Evolutionary conservation across 2,888 invertebrate genomes (phyloP).

Genomic region (Drosophila vallismaia): DNA sequence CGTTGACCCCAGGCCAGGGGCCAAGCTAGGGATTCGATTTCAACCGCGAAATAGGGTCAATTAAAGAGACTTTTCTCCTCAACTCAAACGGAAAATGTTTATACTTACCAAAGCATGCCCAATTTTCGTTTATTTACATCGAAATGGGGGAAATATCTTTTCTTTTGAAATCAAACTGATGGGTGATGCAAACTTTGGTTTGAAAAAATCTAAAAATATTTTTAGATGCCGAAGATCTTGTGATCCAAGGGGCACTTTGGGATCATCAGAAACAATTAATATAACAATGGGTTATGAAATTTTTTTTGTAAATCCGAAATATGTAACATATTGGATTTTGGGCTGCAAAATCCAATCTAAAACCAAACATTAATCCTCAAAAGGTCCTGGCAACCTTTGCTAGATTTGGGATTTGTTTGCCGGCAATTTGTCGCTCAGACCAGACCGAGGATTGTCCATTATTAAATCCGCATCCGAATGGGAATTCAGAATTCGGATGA

Average conservation of each 20-base stretch:
- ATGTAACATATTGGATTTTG: too few species aligned
- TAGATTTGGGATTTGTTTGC: constrained; percentile 40
- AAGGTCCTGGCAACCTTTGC: background rate
- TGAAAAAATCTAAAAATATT: too few species aligned
- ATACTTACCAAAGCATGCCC: constrained; percentile 26
- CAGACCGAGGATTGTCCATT: constrained; percentile 24
- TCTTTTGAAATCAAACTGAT: constrained; percentile 36
- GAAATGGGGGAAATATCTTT: constrained; percentile 58
- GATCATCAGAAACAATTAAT: constrained; percentile 34
- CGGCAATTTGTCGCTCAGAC: constrained; percentile 33
- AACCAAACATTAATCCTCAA: too few species aligned
- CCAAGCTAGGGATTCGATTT: constrained; percentile 41
- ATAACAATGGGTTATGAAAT: constrained; percentile 29
- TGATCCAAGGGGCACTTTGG: constrained; percentile 62
- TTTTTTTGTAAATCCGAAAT: constrained; percentile 4
- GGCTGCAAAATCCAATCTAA: background rate
- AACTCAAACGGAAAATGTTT: constrained; percentile 2
- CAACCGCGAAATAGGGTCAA: constrained; percentile 34
- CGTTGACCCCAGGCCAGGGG: constrained; percentile 28
- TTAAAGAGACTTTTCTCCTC: constrained; percentile 31
- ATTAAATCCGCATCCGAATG: constrained; percentile 3
- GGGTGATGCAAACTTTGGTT: constrained; percentile 49
- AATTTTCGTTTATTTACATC: constrained; percentile 47
- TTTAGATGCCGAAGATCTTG: constrained; percentile 44
- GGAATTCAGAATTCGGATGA: constrained; percentile 37